Base-by-base conservation (phyloP, 2,113 vertebrate species). In the Lagenorhynchus albirostris region DNA sequence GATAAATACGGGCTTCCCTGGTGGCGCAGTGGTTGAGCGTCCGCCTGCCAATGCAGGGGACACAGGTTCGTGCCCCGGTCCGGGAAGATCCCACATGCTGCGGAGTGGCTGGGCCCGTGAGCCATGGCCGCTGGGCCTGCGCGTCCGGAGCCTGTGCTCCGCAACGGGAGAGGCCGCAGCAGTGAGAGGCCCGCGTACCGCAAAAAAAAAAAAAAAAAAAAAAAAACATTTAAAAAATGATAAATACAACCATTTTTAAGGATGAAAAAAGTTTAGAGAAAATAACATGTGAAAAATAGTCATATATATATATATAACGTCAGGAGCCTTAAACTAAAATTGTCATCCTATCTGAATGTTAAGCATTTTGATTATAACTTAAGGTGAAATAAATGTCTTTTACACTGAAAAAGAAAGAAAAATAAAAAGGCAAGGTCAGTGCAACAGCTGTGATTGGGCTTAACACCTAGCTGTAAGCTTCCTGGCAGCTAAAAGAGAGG, bases 321-420 rank as follows among this genome's bases (percentile, higher is more conserved):
- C 23, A 91, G 33, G 18, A 89, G 31, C 4, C 67, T 84, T 88
- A 67, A 73, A 92, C 29, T 84, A 92, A 92, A 91, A 82, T 70
- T 70, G 36, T 41, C 41, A 53, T 50, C 7, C 21, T 92, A 55
- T 55, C 13, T 70, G 62, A 95, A 38, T 89, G 38, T 47, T 70
- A 33, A 65, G 50, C 91, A 14, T 67, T 94, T 73, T 79, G 17
- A 74, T 58, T 58, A 70, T 36, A 85, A 84, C 67, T 13, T 47
- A 79, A 55, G 70, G 76, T 26, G 87, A 97, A 91, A 87, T 44
- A 89, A 91, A 71, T 60, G 7, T 68, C 58, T 85, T 92, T 80
- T 68, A 81, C 2, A 47, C 26, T 74, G 29, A 8, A 44, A 55
- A 89, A 80, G 68, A 47, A 86, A n/a, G n/a, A 9, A 73, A 63